Base-by-base conservation (phyloP, 2,113 vertebrate species). In the Neomonachus schauinslandi region DNA sequence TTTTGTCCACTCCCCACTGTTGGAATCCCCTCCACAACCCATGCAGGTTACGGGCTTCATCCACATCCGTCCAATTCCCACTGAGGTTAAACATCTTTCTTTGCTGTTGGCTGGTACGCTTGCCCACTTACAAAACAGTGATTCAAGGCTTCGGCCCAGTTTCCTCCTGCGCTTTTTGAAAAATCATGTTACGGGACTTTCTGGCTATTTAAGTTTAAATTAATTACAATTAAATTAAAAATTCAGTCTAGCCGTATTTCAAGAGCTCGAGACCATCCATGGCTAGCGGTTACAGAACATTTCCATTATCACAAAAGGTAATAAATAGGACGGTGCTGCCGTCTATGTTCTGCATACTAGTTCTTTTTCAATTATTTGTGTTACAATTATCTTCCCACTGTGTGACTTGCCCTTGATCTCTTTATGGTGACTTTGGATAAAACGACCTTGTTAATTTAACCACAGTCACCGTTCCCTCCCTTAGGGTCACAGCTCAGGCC, bases 221-320 rank as follows among this genome's bases (percentile, higher is more conserved):
- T 71, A 65, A 69, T 82, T 61, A n/a, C 81, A 95, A 65, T 93
- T 65, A 90, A 90, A 74, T 92, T 1, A 71, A 84, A 92, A 92
- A 51, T 77, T 53, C n/a, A 24, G 46, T 31, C 36, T 77, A 28
- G 42, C 28, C 46, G 11, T 24, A 53, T 57, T 46, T 26, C 39
- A 24, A 46, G 51, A 26, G 55, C 53, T 51, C 36, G 28, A 36
- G 2, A 49, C 36, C 39, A 42, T 28, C 53, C 2, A 6, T 24
- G 59, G 51, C 39, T 42, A 22, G 19, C 1, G 33, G 22, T 67
- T 16, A 31, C 24, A 69, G 31, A 59, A 18, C 26, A 26, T 5
- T 16, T 4, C 46, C 21, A 7, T 39, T 1, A 12, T 19, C 33
- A 12, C 71, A 26, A 18, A n/a, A 85, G 55, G 14, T 51, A 49